Percentiles rank a stretch among this genome's conserved stretches.
These are phyloP conservation scores for Medauroidea extradentata DNA, from an alignment of 1,140 invertebrate genomes.

Conservation along the genomic window DNA sequence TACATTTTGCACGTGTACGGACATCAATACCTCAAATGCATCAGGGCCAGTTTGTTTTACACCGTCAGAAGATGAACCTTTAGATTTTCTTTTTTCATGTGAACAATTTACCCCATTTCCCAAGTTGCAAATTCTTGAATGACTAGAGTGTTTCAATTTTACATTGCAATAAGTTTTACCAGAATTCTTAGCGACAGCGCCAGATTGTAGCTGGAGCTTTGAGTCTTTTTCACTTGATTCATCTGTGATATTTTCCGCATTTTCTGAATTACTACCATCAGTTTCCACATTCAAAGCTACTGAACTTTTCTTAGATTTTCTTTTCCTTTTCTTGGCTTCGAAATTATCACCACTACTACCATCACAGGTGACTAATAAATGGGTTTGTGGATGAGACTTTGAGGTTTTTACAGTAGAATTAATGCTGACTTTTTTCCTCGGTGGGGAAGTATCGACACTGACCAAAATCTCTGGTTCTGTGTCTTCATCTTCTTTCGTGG, in stretches of 20 bases:
- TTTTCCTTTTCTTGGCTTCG: background rate
- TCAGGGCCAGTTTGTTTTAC: background rate
- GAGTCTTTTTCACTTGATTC: no score
- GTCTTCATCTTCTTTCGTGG: slow-evolving; percentile 19
- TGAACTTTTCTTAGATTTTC: background rate
- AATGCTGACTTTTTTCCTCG: background rate
- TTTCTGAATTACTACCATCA: no score
- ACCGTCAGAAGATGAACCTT: background rate
- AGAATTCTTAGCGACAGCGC: no score
- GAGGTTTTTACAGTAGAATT: background rate
- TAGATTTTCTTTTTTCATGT: background rate
- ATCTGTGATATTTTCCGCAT: no score
- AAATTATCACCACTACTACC: no score
- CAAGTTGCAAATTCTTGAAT: no score
- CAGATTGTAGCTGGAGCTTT: no score
- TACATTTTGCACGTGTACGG: background rate
- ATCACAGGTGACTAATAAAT: background rate
- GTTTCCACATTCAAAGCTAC: no score
- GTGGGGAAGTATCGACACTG: background rate
- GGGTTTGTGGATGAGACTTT: background rate
- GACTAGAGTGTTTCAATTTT: no score
- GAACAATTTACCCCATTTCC: background rate
- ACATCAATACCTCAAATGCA: background rate
- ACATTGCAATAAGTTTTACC: no score
- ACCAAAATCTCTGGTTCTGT: background rate